phyloP scores from a whole-genome alignment of 2,797 vertebrate species.

The Odontamblyopus rebecca region DNA sequence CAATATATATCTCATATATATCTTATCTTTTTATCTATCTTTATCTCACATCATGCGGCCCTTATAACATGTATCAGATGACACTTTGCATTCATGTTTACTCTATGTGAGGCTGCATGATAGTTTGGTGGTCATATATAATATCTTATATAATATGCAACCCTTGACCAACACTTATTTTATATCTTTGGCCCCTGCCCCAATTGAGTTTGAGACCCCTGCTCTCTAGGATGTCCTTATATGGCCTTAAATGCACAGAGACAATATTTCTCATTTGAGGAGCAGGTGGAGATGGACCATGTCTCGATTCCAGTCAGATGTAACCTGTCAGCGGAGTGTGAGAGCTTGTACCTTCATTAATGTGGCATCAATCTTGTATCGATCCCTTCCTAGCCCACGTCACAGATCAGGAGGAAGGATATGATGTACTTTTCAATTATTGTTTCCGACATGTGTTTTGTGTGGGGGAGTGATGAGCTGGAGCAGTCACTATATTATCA shows the following conservation, averaged over 20 bases:
- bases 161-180: no score
- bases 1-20: no score
- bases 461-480: slow-evolving; percentile 3
- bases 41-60: no score
- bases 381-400: slow-evolving; percentile 41
- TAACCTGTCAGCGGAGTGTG: slow-evolving; percentile 22
- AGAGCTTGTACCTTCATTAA: slow-evolving; percentile 32
- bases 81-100: no score
- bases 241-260: background rate
- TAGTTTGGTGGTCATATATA: no score
- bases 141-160: no score
- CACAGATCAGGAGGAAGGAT: slow-evolving; percentile 33
- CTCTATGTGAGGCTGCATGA: no score
- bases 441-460: slow-evolving; percentile 1
- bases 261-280: slow-evolving; percentile 19
- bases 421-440: slow-evolving; percentile 36
- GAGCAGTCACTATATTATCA: background rate
- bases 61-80: no score
- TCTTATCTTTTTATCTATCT: no score
- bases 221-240: background rate
- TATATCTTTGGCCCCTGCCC: no score
- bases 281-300: slow-evolving; percentile 23
- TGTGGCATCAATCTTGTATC: slow-evolving; percentile 42
- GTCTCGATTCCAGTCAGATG: slow-evolving; percentile 35
- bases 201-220: no score